These are phyloP conservation scores for Drosophila erecta DNA, from an alignment of 1,140 invertebrate species.

Conservation along the genomic window DNA sequence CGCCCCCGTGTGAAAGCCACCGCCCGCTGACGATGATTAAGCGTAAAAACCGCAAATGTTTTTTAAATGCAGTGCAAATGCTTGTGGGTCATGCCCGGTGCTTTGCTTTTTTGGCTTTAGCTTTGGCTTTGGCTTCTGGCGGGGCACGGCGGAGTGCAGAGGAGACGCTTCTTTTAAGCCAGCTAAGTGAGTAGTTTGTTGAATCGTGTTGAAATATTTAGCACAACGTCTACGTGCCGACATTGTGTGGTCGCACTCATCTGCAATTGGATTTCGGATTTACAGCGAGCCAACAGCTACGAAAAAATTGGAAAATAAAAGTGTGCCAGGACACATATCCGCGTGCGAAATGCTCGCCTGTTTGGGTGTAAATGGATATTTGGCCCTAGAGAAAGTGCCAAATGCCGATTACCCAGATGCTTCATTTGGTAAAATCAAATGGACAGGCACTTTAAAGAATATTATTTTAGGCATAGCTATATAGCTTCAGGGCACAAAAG, in stretches of 20 bases:
- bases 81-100: slow-evolving; percentile 37
- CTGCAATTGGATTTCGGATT: slow-evolving; percentile 63
- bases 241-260: slow-evolving; percentile 41
- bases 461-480: too few species aligned
- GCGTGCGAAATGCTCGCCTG: not conserved
- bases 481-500: too few species aligned
- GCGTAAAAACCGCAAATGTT: slow-evolving; percentile 81
- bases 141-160: not conserved
- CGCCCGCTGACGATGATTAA: slow-evolving; percentile 68
- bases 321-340: slow-evolving; percentile 14
- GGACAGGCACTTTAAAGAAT: too few species aligned
- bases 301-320: slow-evolving; percentile 25
- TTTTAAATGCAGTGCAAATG: slow-evolving; percentile 83
- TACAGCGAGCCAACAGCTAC: not conserved
- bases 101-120: not conserved
- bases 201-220: slow-evolving; percentile 74
- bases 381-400: slow-evolving; percentile 3
- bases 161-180: slow-evolving; percentile 7
- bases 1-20: slow-evolving; percentile 4
- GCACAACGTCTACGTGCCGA: slow-evolving; percentile 67
- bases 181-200: slow-evolving; percentile 62
- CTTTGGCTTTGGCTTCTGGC: slow-evolving; percentile 1
- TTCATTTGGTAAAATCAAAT: too few species aligned
- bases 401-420: slow-evolving; percentile 7
- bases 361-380: slow-evolving; percentile 1